phyloP scores from a whole-genome alignment of 1,140 invertebrate genomes.

The Diachasma alloeum region DNA sequence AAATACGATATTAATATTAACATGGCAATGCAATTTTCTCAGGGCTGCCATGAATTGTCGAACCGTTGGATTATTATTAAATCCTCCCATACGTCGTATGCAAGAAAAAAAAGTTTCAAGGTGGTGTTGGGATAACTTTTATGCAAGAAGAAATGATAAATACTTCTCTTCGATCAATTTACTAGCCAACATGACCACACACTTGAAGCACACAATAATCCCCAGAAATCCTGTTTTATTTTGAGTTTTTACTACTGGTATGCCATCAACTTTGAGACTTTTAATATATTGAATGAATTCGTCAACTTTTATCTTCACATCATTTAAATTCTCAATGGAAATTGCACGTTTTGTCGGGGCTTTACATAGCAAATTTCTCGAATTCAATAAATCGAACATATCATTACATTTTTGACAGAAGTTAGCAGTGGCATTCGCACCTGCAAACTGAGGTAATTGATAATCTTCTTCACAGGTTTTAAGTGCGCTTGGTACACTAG shows the following conservation, averaged over 20 bases:
- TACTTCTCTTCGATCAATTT: not conserved
- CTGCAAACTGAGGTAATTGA: not conserved
- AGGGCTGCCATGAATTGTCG: not conserved
- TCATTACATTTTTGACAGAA: not conserved
- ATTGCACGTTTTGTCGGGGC: not conserved
- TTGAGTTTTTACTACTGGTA: not conserved
- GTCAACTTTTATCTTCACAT: too few relatives aligned
- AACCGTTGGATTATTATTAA: constrained; percentile 13
- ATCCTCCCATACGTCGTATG: not conserved
- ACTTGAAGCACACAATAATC: not conserved
- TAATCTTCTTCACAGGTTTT: not conserved
- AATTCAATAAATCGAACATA: constrained; percentile 2
- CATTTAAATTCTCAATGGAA: too few relatives aligned
- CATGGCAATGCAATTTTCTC: constrained; percentile 14
- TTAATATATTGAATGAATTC: too few relatives aligned
- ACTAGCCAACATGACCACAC: not conserved
- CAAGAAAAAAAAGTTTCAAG: constrained; percentile 17
- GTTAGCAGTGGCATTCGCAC: not conserved
- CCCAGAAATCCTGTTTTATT: not conserved
- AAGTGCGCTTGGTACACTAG: too few relatives aligned
- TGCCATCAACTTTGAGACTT: not conserved
- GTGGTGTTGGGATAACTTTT: constrained; percentile 19
- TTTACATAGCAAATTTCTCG: not conserved
- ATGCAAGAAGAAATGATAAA: constrained; percentile 1
- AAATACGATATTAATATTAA: too few relatives aligned